Base-by-base conservation (phyloP, 2,888 invertebrate genomes). In the Drosophila vallismaia region DNA sequence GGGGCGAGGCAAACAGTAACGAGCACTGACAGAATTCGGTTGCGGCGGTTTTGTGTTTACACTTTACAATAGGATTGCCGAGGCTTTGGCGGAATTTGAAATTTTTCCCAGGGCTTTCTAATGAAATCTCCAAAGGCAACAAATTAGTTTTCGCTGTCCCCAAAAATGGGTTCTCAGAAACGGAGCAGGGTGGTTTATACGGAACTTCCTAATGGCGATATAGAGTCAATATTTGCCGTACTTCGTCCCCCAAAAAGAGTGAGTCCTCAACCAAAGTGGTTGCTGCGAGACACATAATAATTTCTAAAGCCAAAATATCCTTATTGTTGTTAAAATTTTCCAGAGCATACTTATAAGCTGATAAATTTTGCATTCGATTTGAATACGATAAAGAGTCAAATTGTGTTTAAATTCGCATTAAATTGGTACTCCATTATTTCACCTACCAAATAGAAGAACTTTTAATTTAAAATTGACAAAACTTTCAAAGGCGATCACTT, bases 21-120 rank as follows among this genome's bases (percentile, higher is more conserved):
- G 48, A 62, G 72, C 73, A 72, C 53, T 71, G 74, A 53, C 76
- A 73, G 62, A 76, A 66, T 64, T 75, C 86, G 78, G 86, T 86
- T 86, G 81, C 75, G 86, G 86, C 73, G 78, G 82, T 81, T 83
- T 84, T 86, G 86, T 86, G 86, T 86, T 83, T 86, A 84, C 82
- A 84, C 86, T 82, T 84, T 77, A 86, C 82, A 82, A 73, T 77
- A 59, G 84, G 57, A 73, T 73, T 70, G 62, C 51, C 71, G 55
- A 71, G 71, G 71, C 70, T 71, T 70, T 70, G 71, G 62, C 54
- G 71, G 62, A 54, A 60, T 55, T 55, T 71, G 54, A 71, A 70
- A 54, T 71, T 60, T 70, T 71, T 60, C 40, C 50, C 40, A 53
- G 49, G 68, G 54, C 48, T 67, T 71, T 45, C 62, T 66, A 66